A percentile compares a stretch with the other conserved stretches of the same genome.
phyloP scores from a whole-genome alignment of 2,113 vertebrate species.

The Nasalis larvatus region DNA sequence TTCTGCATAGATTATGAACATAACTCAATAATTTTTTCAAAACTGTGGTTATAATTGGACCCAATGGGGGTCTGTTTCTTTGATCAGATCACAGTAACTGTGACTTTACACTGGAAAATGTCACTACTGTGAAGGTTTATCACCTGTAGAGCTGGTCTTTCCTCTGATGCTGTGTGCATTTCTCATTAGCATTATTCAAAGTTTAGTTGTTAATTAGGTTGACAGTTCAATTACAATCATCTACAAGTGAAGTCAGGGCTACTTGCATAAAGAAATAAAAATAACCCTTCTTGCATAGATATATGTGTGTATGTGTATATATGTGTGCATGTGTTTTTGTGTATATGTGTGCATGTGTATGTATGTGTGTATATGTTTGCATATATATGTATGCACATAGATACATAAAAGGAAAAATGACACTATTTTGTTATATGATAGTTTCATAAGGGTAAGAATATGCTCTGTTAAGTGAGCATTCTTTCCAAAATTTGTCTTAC shows the following conservation, averaged over 20 bases:
- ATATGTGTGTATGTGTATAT: background rate
- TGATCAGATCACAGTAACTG: constrained; percentile 97
- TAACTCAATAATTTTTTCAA: constrained; percentile 93
- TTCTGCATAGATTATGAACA: constrained; percentile 98
- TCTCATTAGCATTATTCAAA: constrained; percentile 97
- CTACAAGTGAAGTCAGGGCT: constrained; percentile 85
- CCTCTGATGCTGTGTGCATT: constrained; percentile 92
- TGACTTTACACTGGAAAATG: constrained; percentile 99
- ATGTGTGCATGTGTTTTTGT: background rate
- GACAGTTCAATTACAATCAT: constrained; percentile 91
- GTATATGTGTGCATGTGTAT: background rate
- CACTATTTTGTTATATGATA: background rate
- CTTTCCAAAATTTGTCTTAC: background rate
- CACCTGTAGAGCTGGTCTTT: constrained; percentile 98
- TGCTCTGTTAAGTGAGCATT: background rate
- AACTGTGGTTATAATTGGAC: constrained; percentile 99
- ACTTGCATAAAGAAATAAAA: constrained; percentile 85
- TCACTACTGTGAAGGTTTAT: constrained; percentile 98
- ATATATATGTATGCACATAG: background rate
- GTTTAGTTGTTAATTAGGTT: constrained; percentile 96
- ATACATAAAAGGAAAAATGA: constrained; percentile 15
- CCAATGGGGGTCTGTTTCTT: constrained; percentile 97
- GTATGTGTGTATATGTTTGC: background rate
- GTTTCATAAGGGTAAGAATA: background rate
- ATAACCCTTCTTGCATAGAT: constrained; percentile 55